Evolutionary conservation across 1,140 invertebrate genomes (phyloP).

Genomic region (Microplitis demolitor): DNA sequence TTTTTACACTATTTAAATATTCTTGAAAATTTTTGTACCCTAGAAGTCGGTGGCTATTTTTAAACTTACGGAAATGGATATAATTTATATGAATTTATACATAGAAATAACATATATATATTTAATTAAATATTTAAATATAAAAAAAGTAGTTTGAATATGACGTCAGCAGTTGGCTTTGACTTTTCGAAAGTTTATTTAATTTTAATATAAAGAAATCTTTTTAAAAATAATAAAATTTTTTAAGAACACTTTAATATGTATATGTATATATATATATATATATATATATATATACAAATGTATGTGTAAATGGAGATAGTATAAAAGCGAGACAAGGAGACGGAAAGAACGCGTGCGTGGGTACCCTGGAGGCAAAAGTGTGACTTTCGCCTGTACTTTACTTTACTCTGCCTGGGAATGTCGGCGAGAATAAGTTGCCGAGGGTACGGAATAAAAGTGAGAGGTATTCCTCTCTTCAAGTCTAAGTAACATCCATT

Average conservation of each 20-base stretch:
- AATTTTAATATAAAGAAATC: too few relatives aligned
- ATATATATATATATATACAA: not conserved
- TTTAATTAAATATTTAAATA: too few relatives aligned
- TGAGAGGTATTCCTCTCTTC: slow-evolving; percentile 22
- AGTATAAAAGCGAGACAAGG: slow-evolving; percentile 26
- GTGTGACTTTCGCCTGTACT: slow-evolving; percentile 4
- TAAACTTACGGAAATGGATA: too few relatives aligned
- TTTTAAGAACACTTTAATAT: not conserved
- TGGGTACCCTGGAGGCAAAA: not conserved
- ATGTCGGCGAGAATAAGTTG: slow-evolving; percentile 9
- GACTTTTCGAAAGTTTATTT: too few relatives aligned
- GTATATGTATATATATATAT: not conserved
- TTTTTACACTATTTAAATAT: too few relatives aligned
- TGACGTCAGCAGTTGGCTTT: not conserved
- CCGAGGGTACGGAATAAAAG: slow-evolving; percentile 10
- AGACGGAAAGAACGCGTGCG: slow-evolving; percentile 14
- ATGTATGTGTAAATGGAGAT: slow-evolving; percentile 16
- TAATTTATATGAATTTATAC: too few relatives aligned
- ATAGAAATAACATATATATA: too few relatives aligned
- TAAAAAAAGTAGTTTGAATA: slow-evolving; percentile 46
- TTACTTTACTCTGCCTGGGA: not conserved
- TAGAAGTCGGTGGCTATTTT: too few relatives aligned
- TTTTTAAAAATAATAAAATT: too few relatives aligned
- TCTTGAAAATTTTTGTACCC: too few relatives aligned
- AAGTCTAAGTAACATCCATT: slow-evolving; percentile 48